phyloP scores from a whole-genome alignment of 2,888 invertebrate species.

The Prenolepis imparis region DNA sequence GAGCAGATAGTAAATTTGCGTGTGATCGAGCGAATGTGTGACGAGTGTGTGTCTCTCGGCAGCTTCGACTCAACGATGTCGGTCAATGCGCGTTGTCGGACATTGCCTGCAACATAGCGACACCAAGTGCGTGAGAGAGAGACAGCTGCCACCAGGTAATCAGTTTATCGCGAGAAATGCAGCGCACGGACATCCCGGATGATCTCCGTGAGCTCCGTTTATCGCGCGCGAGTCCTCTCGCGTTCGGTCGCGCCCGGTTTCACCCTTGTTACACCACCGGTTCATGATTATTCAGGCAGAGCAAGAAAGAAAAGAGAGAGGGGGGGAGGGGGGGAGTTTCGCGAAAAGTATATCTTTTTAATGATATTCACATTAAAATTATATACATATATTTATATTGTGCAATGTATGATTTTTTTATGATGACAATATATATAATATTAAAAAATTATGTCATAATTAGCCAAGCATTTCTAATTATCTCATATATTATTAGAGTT shows the following conservation, averaged over 20 bases:
- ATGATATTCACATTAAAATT: background rate
- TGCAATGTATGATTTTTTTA: background rate
- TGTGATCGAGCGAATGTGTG: slow-evolving; percentile 60
- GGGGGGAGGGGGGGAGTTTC: background rate
- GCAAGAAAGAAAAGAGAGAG: background rate
- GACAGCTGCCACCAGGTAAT: slow-evolving; percentile 13
- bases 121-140: slow-evolving; percentile 73
- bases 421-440: background rate
- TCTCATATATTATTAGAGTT: background rate
- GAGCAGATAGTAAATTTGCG: slow-evolving; percentile 65
- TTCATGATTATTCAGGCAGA: background rate
- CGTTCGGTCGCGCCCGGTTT: background rate
- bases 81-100: slow-evolving; percentile 79
- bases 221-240: background rate
- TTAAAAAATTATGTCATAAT: background rate
- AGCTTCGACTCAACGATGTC: slow-evolving; percentile 76
- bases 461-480: background rate
- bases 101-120: slow-evolving; percentile 78
- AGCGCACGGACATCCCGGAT: too few relatives aligned
- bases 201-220: background rate
- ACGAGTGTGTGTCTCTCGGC: slow-evolving; percentile 67
- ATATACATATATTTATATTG: background rate
- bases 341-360: background rate
- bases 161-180: background rate
- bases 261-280: background rate